Evolutionary conservation across 1,140 invertebrate species (phyloP).

Genomic region (Conus betulinus): DNA sequence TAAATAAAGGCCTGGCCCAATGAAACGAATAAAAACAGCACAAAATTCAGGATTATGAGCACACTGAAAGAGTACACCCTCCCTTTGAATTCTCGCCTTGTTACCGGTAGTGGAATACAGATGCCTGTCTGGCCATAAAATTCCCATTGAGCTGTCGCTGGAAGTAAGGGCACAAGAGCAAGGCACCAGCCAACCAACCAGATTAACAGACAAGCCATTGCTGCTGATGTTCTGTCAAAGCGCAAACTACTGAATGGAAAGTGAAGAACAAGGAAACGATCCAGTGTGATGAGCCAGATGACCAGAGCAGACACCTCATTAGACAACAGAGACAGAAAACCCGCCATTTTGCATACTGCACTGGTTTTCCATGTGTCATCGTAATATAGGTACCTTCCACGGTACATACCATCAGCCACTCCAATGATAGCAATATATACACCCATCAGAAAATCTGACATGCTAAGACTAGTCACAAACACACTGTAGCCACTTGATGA

Average conservation of each 20-base stretch:
- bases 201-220: slow-evolving; percentile 16
- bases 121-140: slow-evolving; percentile 43
- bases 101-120: slow-evolving; percentile 50
- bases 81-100: slow-evolving; percentile 22
- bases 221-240: slow-evolving; percentile 21
- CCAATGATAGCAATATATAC: slow-evolving; percentile 20
- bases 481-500: slow-evolving; percentile 47
- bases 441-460: slow-evolving; percentile 36
- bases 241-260: slow-evolving; percentile 10
- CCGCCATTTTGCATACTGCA: background rate
- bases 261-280: no score
- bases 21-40: slow-evolving; percentile 45
- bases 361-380: slow-evolving; percentile 27
- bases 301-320: no score
- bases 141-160: slow-evolving; percentile 28
- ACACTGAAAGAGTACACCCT: slow-evolving; percentile 48
- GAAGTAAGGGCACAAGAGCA: slow-evolving; percentile 25
- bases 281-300: no score
- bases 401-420: slow-evolving; percentile 14
- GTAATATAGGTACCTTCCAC: slow-evolving; percentile 52
- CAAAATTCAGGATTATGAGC: slow-evolving; percentile 50
- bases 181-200: slow-evolving; percentile 15
- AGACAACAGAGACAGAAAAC: no score
- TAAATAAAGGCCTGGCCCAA: slow-evolving; percentile 51
- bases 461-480: slow-evolving; percentile 52